Base-by-base conservation (phyloP, 2,797 vertebrate species). In the Iguana delicatissima region DNA sequence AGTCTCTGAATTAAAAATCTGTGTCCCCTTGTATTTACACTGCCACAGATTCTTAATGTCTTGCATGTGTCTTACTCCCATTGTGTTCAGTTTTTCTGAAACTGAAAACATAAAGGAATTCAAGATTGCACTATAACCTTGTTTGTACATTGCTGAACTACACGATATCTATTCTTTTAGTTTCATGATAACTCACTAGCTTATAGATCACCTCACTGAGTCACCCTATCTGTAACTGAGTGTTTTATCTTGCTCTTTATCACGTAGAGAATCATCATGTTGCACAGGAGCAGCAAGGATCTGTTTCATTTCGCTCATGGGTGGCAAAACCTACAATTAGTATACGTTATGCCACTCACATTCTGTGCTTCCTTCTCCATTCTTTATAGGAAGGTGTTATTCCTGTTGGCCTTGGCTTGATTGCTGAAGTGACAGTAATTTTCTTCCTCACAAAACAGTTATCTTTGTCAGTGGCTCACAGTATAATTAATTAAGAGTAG, bases 401-500 rank as follows among this genome's bases (percentile, higher is more conserved):
- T 35, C 9, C 0, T 73, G 14, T 4, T 0, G 50, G 62, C 24
- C 79, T 92, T 83, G 73, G 0, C 59, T 82, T 84, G 32, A 87
- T n/a, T 52, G 18, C 85, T n/a, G 64, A 79, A 83, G 52, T 55
- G 20, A 3, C 0, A 13, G 86, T 73, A 74, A 79, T 35, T 67
- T 24, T 46, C 59, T 91, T 93, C 59, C 59, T 81, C 4, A 0
- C 0, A 1, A 42, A 92, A 69, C 82, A 92, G 55, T 62, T 92
- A 32, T 86, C 89, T 64, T 87, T 85, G 72, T 80, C 88, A 89
- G 46, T 13, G 76, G 12, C 73, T 14, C 91, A 93, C 77, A 86
- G 57, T 42, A 38, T 64, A 29, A 55, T 87, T 50, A 85, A 62
- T 22, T 50, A 20, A 64, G 55, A 80, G 12, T 52, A 69, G 73